phyloP scores from a whole-genome alignment of 2,797 vertebrate species.

The Leuciscus waleckii region DNA sequence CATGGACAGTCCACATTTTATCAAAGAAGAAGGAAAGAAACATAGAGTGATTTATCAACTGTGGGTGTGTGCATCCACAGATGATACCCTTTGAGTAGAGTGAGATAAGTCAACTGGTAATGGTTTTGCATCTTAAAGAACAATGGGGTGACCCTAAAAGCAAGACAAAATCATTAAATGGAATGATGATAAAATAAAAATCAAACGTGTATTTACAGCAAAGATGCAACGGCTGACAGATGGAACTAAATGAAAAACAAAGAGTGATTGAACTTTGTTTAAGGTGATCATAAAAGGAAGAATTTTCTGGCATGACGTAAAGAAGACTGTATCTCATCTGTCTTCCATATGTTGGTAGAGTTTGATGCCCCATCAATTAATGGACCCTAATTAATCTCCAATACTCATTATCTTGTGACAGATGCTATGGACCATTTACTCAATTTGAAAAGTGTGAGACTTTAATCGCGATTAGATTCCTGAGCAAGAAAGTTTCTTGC shows the following conservation, averaged over 20 bases:
- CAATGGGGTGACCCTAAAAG: background rate
- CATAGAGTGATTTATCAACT: conserved; percentile 31
- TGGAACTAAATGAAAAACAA: conserved; percentile 28
- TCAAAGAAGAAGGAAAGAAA: conserved; percentile 20
- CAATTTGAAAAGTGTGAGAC: conserved; percentile 12
- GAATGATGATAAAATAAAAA: conserved; percentile 14
- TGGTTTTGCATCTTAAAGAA: conserved; percentile 29
- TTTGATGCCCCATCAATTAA: conserved; percentile 38
- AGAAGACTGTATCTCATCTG: background rate
- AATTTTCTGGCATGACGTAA: conserved; percentile 19
- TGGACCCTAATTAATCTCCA: conserved; percentile 43
- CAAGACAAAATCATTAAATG: conserved; percentile 14
- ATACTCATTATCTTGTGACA: conserved; percentile 41
- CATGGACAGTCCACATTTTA: conserved; percentile 38
- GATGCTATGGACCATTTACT: conserved; percentile 42
- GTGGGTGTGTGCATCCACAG: conserved; percentile 1
- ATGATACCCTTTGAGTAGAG: conserved; percentile 4
- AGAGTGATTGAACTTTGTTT: conserved; percentile 22
- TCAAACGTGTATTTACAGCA: conserved; percentile 2
- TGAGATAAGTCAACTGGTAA: conserved; percentile 25
- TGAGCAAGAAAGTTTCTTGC: background rate
- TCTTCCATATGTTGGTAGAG: conserved; percentile 16
- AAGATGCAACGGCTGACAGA: background rate
- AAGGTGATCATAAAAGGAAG: conserved; percentile 25
- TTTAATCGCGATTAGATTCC: conserved; percentile 5